A percentile compares a stretch with the other conserved stretches of the same genome.
These are phyloP conservation scores for Drosophila percnosoma DNA, from an alignment of 2,888 invertebrate species.

Conservation along the genomic window DNA sequence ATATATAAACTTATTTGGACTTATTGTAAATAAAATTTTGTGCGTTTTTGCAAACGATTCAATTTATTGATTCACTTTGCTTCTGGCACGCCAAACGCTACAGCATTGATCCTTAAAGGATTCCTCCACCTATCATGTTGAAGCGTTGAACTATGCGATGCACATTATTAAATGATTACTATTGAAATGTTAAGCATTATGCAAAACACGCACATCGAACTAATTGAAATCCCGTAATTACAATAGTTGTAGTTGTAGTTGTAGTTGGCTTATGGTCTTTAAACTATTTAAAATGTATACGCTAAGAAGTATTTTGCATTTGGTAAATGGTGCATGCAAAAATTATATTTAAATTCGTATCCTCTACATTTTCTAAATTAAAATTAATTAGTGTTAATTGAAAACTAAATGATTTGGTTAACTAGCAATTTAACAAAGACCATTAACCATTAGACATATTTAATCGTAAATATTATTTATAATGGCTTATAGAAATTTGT, in stretches of 20 bases:
- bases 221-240: conserved; percentile 34
- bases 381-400: conserved; percentile 17
- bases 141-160: conserved; percentile 22
- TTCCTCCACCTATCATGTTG: conserved; percentile 4
- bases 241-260: conserved; percentile 21
- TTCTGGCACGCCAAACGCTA: conserved; percentile 25
- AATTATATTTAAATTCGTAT: conserved; percentile 6
- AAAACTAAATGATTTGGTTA: conserved; percentile 14
- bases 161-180: conserved; percentile 21
- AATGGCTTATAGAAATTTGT: neutral
- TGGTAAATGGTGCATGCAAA: conserved; percentile 47
- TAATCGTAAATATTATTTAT: conserved; percentile 18
- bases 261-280: conserved; percentile 43
- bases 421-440: conserved; percentile 35
- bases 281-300: conserved; percentile 9
- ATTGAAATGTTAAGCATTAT: conserved; percentile 59
- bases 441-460: conserved; percentile 18
- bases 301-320: conserved; percentile 10
- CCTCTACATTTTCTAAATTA: conserved; percentile 13
- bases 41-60: conserved; percentile 67
- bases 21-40: conserved; percentile 67
- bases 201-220: conserved; percentile 75
- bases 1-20: conserved; percentile 33
- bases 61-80: conserved; percentile 29
- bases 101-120: conserved; percentile 13